Evolutionary conservation across 2,113 vertebrate genomes (phyloP).

Genomic region (Halichoeres trimaculatus): DNA sequence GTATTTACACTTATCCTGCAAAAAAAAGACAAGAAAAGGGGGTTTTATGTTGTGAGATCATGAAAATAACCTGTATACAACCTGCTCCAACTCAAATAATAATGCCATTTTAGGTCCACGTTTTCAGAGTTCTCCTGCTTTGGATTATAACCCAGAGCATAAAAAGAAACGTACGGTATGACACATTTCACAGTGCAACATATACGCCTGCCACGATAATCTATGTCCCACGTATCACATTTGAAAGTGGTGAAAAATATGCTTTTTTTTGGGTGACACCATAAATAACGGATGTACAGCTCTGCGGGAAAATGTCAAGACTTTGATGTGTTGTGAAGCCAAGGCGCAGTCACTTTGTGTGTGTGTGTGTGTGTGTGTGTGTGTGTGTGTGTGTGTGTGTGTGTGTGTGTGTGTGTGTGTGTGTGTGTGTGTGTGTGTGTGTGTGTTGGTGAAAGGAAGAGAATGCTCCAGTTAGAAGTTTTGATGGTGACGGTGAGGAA

Average conservation of each 20-base stretch:
- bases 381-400: slow-evolving; percentile 12
- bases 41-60: no score
- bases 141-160: not conserved
- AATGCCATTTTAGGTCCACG: not conserved
- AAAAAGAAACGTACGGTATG: no score
- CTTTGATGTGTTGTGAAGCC: slow-evolving; percentile 43
- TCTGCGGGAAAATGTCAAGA: slow-evolving; percentile 35
- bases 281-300: slow-evolving; percentile 10
- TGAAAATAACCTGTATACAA: no score
- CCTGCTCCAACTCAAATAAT: not conserved
- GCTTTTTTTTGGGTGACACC: slow-evolving; percentile 26
- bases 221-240: slow-evolving; percentile 6
- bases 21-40: no score
- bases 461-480: slow-evolving; percentile 47
- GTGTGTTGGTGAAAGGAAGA: slow-evolving; percentile 8
- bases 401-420: slow-evolving; percentile 26
- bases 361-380: slow-evolving; percentile 24
- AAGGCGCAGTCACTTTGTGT: slow-evolving; percentile 2
- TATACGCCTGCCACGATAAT: slow-evolving; percentile 14
- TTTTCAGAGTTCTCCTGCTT: not conserved
- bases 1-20: no score
- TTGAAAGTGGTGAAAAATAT: slow-evolving; percentile 13
- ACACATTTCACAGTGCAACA: no score
- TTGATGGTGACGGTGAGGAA: slow-evolving; percentile 71
- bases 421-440: slow-evolving; percentile 24